Evolutionary conservation across 1,140 invertebrate genomes (phyloP).

Genomic region (Drosophila nannoptera): DNA sequence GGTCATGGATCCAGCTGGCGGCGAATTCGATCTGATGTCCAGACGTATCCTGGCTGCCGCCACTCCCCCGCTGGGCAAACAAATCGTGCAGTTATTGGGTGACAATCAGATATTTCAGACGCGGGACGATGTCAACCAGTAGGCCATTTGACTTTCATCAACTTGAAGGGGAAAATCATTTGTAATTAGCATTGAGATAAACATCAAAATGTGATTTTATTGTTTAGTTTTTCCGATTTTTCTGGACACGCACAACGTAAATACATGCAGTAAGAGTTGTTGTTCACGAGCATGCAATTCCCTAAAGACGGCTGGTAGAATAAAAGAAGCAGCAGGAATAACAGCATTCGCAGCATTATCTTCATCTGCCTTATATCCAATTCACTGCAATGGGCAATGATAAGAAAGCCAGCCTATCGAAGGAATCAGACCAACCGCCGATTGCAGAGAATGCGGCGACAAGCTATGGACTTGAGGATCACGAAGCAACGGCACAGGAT

Average conservation of each 20-base stretch:
- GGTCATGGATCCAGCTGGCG: constrained; percentile 92
- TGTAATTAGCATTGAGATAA: background rate
- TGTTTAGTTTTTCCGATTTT: background rate
- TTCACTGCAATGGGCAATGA: constrained; percentile 32
- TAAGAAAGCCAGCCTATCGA: background rate
- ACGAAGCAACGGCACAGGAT: constrained; percentile 44
- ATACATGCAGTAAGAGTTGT: background rate
- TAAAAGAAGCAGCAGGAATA: background rate
- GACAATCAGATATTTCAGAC: constrained; percentile 19
- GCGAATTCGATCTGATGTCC: constrained; percentile 87
- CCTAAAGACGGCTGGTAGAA: constrained; percentile 37
- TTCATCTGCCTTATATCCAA: background rate
- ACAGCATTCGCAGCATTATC: too few relatives aligned
- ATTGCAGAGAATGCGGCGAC: constrained; percentile 44
- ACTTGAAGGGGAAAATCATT: too few relatives aligned
- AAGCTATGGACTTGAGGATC: constrained; percentile 48
- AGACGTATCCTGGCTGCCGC: constrained; percentile 88
- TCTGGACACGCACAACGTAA: background rate
- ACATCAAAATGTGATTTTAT: constrained; percentile 11
- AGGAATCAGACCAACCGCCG: background rate
- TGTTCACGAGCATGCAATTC: constrained; percentile 30
- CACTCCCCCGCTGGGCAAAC: constrained; percentile 84
- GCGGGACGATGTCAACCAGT: constrained; percentile 8
- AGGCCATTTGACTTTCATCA: background rate
- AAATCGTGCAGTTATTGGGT: constrained; percentile 82